Evolutionary conservation across 1,140 invertebrate species (phyloP).

Genomic region (Rhopalosiphum maidis): DNA sequence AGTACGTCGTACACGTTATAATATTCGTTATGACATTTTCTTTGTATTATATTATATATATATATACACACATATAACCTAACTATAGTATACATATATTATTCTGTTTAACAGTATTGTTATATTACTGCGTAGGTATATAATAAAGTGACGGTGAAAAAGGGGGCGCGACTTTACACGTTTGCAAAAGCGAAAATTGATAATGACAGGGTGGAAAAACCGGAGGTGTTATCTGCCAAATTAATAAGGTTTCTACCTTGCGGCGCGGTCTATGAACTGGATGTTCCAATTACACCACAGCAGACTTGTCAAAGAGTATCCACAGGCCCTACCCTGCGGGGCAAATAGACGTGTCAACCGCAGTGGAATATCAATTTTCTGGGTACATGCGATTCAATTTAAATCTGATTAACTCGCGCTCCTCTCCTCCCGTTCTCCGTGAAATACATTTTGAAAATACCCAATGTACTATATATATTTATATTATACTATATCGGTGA

Average conservation of each 20-base stretch:
- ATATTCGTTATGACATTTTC: too few relatives aligned
- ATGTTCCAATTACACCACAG: conserved; percentile 54
- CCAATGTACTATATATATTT: background rate
- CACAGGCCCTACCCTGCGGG: background rate
- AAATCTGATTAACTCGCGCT: conserved; percentile 47
- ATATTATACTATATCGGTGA: conserved; percentile 15
- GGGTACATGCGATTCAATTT: conserved; percentile 57
- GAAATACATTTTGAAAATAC: conserved; percentile 54
- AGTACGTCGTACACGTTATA: too few relatives aligned
- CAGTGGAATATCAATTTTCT: conserved; percentile 57
- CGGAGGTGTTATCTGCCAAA: conserved; percentile 52
- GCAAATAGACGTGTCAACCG: conserved; percentile 56
- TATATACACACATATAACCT: too few relatives aligned
- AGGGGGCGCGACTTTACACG: background rate
- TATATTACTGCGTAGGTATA: background rate
- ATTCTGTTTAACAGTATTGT: background rate
- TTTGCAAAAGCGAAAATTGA: conserved; percentile 1
- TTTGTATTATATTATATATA: too few relatives aligned
- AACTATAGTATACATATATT: background rate
- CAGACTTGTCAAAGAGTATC: conserved; percentile 57
- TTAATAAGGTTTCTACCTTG: conserved; percentile 48
- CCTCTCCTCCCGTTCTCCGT: background rate
- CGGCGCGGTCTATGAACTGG: conserved; percentile 4
- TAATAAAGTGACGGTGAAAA: background rate
- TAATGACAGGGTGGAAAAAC: conserved; percentile 27